Conservation (phyloP, 2,113 vertebrate species). For the Colistium nudipinnis region DNA sequence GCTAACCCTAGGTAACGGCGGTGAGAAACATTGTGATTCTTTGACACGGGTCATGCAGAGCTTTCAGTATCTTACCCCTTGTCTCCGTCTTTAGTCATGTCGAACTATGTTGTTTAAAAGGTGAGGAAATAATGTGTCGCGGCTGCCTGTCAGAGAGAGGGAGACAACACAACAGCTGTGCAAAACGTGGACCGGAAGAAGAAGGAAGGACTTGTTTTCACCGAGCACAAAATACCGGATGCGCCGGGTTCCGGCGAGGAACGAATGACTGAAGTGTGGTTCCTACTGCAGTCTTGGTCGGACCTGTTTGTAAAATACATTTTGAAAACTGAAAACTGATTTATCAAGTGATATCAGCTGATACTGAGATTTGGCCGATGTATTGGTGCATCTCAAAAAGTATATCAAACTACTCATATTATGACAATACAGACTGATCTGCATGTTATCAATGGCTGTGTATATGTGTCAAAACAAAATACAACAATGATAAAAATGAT, state of each 20-base stretch:
- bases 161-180: conserved; percentile 66
- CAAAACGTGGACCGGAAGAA: conserved; percentile 41
- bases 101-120: conserved; percentile 28
- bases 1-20: background rate
- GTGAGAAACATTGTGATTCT: background rate
- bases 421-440: no score
- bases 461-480: no score
- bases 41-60: no score
- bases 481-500: no score
- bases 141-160: conserved; percentile 21
- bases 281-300: conserved; percentile 30
- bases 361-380: no score
- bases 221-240: conserved; percentile 43
- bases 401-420: no score
- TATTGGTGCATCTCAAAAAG: no score
- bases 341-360: no score
- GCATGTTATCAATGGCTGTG: no score
- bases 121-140: conserved; percentile 11
- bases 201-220: conserved; percentile 66
- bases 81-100: conserved; percentile 80
- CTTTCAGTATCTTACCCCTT: conserved; percentile 84
- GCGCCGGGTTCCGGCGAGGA: conserved; percentile 64
- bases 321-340: no score
- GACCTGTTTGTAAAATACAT: background rate
- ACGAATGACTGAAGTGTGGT: conserved; percentile 40